Base-by-base conservation (phyloP, 2,113 vertebrate genomes). In the Excalfactoria chinensis region DNA sequence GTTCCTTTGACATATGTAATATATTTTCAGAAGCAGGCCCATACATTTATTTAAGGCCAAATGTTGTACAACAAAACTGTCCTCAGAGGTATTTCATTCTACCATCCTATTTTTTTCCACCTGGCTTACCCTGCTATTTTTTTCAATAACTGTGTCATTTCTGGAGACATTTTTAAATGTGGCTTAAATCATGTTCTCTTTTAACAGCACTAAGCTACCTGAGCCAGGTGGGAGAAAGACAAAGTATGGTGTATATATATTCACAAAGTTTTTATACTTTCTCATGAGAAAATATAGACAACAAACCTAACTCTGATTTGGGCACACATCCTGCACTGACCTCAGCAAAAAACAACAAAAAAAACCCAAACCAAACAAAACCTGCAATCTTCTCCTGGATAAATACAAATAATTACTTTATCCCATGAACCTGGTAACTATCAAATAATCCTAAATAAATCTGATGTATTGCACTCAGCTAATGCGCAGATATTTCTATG, bases 21-120 rank as follows among this genome's bases (percentile, higher is more conserved):
- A 96, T 89, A 96, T 98, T 98, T 96, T 94, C 90, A 97, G 84
- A 93, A 96, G 68, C 76, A 96, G 71, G 32, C 26, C 85, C 59
- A 59, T 81, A 96, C 66, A 97, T 97, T 97, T 96, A 97, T 97
- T 97, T 97, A 96, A 97, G 82, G 86, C 66, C 87, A 96, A 97
- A 95, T 92, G 82, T 94, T 97, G 81, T 85, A 96, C 73, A 97
- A 90, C 90, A 95, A 96, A 97, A 94, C 77, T 96, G 85, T 97
- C 77, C 88, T 97, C 91, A 68, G 88, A 96, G 86, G 82, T 96
- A 96, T 96, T 98, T 97, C 83, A 94, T 94, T 95, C 70, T 89
- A 76, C 67, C 76, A 89, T 95, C 93, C 59, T 90, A 76, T 84
- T 95, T 91, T 97, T 89, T 64, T 84, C 63, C 17, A 96, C 63